phyloP scores from a whole-genome alignment of 1,140 invertebrate species.

The Mylabris phalerata region DNA sequence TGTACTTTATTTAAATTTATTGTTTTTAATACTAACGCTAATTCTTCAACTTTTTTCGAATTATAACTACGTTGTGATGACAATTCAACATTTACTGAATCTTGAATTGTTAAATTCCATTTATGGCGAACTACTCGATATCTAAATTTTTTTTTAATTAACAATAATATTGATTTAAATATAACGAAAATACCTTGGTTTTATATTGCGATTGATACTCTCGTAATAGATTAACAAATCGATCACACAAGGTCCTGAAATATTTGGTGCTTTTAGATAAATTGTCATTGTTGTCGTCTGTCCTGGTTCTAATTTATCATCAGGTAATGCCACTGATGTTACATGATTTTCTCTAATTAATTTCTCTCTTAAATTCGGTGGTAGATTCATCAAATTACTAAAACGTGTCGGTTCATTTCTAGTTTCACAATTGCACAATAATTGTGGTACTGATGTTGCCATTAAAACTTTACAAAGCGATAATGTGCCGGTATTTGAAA shows the following conservation, averaged over 20 bases:
- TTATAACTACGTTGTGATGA: conserved; percentile 47
- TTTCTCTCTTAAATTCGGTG: conserved; percentile 42
- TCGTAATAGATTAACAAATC: conserved; percentile 71
- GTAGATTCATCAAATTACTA: conserved; percentile 18
- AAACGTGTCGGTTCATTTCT: conserved; percentile 7
- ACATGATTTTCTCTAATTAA: conserved; percentile 47
- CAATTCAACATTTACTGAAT: conserved; percentile 56
- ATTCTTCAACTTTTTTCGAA: conserved; percentile 44
- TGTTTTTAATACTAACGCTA: conserved; percentile 55
- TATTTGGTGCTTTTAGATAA: conserved; percentile 61
- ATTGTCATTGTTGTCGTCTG: conserved; percentile 51
- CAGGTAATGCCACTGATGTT: conserved; percentile 45
- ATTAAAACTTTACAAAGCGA: conserved; percentile 59
- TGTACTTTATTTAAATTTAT: conserved; percentile 62
- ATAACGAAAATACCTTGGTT: conserved; percentile 40
- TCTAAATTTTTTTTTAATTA: conserved; percentile 39
- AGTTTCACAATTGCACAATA: conserved; percentile 47
- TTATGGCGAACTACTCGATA: conserved; percentile 62
- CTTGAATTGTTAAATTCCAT: conserved; percentile 61
- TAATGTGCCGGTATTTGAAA: conserved; percentile 62
- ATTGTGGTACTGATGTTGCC: conserved; percentile 60
- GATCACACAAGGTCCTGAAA: conserved; percentile 54
- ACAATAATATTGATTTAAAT: neutral
- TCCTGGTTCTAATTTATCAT: conserved; percentile 48
- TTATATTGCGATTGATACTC: conserved; percentile 44